Conservation (phyloP, 2,113 vertebrate genomes). For the Calypte anna region DNA sequence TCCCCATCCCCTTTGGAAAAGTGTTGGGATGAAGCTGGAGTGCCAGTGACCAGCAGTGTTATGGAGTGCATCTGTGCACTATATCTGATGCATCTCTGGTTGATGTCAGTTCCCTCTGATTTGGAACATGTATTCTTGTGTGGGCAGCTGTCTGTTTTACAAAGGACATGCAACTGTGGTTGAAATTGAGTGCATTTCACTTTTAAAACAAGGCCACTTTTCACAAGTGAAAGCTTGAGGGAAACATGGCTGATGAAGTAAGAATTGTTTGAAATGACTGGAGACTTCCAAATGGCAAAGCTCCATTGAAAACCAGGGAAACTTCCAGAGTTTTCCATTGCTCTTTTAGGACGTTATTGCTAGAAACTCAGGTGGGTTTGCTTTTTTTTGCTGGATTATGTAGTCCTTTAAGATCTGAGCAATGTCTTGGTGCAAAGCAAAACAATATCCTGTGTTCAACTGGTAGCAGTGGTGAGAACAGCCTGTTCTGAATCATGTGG, state of each 20-base stretch:
- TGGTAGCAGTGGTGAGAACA: background rate
- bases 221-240: background rate
- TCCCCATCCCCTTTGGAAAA: background rate
- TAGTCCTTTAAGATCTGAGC: background rate
- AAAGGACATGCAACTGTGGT: background rate
- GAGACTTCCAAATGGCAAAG: background rate
- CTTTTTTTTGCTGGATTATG: background rate
- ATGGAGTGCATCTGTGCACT: too few species aligned
- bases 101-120: background rate
- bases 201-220: background rate
- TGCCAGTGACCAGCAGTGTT: background rate
- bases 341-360: background rate
- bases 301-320: background rate
- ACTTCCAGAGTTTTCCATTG: background rate
- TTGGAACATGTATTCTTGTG: background rate
- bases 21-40: background rate
- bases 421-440: background rate
- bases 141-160: background rate
- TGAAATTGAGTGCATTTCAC: background rate
- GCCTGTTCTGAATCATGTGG: constrained; percentile 49
- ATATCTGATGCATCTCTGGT: background rate
- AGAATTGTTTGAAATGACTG: background rate
- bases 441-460: background rate
- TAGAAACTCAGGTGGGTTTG: background rate
- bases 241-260: background rate